phyloP scores from a whole-genome alignment of 2,888 invertebrate genomes.

The Graphium colonna region DNA sequence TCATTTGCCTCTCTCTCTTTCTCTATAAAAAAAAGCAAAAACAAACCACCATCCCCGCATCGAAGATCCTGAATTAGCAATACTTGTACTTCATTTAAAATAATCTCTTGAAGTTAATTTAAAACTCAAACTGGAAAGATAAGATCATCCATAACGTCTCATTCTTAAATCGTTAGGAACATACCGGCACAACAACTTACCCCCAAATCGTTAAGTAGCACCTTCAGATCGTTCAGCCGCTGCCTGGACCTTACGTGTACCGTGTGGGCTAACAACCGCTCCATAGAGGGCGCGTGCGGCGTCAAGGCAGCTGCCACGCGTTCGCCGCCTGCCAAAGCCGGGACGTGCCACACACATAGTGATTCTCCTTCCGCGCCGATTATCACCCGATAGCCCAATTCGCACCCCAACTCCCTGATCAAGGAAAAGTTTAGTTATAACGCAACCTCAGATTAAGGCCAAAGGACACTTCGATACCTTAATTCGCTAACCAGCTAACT shows the following conservation, averaged over 20 bases:
- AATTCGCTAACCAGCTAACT: too few species aligned
- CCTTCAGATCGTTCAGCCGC: constrained; percentile 89
- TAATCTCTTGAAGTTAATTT: too few species aligned
- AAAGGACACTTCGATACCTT: too few species aligned
- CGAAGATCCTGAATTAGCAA: too few species aligned
- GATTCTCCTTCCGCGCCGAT: constrained; percentile 88
- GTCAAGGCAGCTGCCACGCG: constrained; percentile 86
- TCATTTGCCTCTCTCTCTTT: too few species aligned
- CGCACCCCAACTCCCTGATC: constrained; percentile 86
- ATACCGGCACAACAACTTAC: constrained; percentile 39
- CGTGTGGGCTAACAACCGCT: constrained; percentile 95
- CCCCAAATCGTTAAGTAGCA: constrained; percentile 84
- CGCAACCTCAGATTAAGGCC: too few species aligned
- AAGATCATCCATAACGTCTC: too few species aligned
- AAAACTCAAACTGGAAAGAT: too few species aligned
- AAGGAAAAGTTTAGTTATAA: neutral
- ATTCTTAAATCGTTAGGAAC: too few species aligned
- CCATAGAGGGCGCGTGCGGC: constrained; percentile 96
- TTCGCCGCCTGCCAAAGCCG: constrained; percentile 75
- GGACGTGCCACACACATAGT: constrained; percentile 81
- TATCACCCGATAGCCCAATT: constrained; percentile 92
- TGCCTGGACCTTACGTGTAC: constrained; percentile 95
- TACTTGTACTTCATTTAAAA: too few species aligned
- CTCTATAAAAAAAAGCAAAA: too few species aligned
- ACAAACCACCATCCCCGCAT: too few species aligned